Conservation (phyloP, 2,797 vertebrate species). For the Telmatherina bonti region DNA sequence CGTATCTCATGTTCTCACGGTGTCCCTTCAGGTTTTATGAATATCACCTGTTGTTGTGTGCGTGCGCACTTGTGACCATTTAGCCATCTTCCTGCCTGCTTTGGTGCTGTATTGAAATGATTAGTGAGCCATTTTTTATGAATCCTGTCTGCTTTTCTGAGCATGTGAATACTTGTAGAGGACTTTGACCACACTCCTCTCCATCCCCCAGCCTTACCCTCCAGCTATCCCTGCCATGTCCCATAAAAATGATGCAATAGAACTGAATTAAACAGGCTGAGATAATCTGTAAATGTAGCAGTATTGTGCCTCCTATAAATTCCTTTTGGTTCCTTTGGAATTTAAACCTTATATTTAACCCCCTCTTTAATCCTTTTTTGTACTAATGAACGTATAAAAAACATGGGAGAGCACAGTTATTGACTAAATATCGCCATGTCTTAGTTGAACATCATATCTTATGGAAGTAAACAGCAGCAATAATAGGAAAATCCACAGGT, state of each 20-base stretch:
- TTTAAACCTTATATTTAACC: constrained; percentile 30
- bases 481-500: background rate
- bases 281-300: constrained; percentile 66
- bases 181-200: constrained; percentile 61
- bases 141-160: constrained; percentile 66
- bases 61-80: constrained; percentile 53
- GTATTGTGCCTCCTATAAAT: constrained; percentile 63
- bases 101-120: constrained; percentile 75
- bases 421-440: background rate
- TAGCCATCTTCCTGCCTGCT: constrained; percentile 50
- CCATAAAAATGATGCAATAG: constrained; percentile 75
- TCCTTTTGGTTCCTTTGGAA: constrained; percentile 39
- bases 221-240: constrained; percentile 64
- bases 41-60: constrained; percentile 63
- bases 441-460: background rate
- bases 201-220: constrained; percentile 67
- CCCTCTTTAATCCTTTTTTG: constrained; percentile 17
- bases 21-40: constrained; percentile 36
- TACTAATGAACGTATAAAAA: background rate
- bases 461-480: constrained; percentile 1
- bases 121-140: constrained; percentile 79
- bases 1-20: constrained; percentile 15
- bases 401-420: background rate
- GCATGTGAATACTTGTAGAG: constrained; percentile 73
- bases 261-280: constrained; percentile 70